A percentile compares a stretch with the other conserved stretches of the same genome.
phyloP scores from a whole-genome alignment of 2,797 vertebrate genomes.

The Sebastes umbrosus region DNA sequence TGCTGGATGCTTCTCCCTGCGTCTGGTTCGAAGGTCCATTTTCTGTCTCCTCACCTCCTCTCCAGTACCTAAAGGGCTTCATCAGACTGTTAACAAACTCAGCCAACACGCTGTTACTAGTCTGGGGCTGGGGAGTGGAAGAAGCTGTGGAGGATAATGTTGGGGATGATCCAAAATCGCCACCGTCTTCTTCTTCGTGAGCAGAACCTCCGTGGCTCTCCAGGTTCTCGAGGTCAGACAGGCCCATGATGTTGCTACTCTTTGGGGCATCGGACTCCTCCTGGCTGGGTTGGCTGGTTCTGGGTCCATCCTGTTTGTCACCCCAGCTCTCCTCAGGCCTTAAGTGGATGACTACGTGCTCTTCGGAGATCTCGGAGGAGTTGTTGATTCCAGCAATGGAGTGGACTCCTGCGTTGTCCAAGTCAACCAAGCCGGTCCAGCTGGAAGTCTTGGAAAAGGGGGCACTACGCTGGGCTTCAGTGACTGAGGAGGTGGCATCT shows the following conservation, averaged over 20 bases:
- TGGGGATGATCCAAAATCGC: constrained; percentile 30
- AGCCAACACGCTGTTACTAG: constrained; percentile 73
- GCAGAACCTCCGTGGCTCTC: constrained; percentile 76
- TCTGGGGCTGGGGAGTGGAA: constrained; percentile 68
- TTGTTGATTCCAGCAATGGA: constrained; percentile 61
- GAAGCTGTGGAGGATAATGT: constrained; percentile 42
- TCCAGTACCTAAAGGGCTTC: constrained; percentile 80
- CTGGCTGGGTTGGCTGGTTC: neutral
- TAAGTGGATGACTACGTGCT: constrained; percentile 80
- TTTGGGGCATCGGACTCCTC: constrained; percentile 32
- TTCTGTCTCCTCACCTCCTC: constrained; percentile 40
- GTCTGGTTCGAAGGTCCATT: constrained; percentile 41
- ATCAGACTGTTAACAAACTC: constrained; percentile 81
- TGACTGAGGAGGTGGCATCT: constrained; percentile 36
- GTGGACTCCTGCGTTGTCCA: constrained; percentile 59
- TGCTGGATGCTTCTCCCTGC: constrained; percentile 33
- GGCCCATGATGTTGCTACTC: constrained; percentile 23
- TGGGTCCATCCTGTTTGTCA: constrained; percentile 6
- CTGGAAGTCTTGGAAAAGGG: constrained; percentile 62
- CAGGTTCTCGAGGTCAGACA: constrained; percentile 46
- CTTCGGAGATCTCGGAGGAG: constrained; percentile 82
- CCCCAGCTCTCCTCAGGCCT: constrained; percentile 55
- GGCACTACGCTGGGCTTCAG: constrained; percentile 36
- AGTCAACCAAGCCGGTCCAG: constrained; percentile 72
- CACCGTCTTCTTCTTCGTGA: constrained; percentile 66